Base-by-base conservation (phyloP, 2,113 vertebrate genomes). In the Hassar affinis region DNA sequence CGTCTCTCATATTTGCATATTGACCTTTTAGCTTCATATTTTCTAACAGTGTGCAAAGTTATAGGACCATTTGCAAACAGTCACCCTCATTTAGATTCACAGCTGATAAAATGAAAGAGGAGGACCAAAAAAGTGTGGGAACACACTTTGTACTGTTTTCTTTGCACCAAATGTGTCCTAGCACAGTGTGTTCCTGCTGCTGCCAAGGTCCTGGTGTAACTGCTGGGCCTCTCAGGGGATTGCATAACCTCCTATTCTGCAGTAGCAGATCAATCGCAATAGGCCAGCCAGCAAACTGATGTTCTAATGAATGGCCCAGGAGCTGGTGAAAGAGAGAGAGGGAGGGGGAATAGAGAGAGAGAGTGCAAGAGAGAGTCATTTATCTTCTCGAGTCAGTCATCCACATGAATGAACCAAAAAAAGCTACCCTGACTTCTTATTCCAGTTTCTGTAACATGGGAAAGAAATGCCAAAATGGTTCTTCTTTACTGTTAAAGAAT, bases 241-340 rank as follows among this genome's bases (percentile, higher is more conserved):
- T 87, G 85, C 78, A 77, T 78, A 87, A 85, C 64, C n/a, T 47
- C 27, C 74, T 27, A 82, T 61, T 83, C 80, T 81, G 86, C 84
- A 89, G 84, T 66, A 17, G 51, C 33, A 77, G 47, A 88, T 88
- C 78, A 78, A 86, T 88, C 72, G 52, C 61, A 49, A 79, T 61
- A 59, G 77, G 78, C 80, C 49, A 68, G 75, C 81, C 81, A 84
- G 82, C 25, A 38, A 82, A 33, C 87, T 84, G 49, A 35, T 35
- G 77, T 18, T 61, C 77, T 79, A 79, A 79, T 79, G 56, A 79
- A 79, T 71, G 78, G 59, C 64, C 47, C 75, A 45, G 74, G 38
- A 77, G 45, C 22, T 71, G 22, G 42, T 68, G 52, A 54, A 30
- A 7, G 4, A 59, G 33, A 81, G 59, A 81, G 33, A 72, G 52